phyloP scores from a whole-genome alignment of 2,888 invertebrate genomes.

The Acanthopleura granulata region DNA sequence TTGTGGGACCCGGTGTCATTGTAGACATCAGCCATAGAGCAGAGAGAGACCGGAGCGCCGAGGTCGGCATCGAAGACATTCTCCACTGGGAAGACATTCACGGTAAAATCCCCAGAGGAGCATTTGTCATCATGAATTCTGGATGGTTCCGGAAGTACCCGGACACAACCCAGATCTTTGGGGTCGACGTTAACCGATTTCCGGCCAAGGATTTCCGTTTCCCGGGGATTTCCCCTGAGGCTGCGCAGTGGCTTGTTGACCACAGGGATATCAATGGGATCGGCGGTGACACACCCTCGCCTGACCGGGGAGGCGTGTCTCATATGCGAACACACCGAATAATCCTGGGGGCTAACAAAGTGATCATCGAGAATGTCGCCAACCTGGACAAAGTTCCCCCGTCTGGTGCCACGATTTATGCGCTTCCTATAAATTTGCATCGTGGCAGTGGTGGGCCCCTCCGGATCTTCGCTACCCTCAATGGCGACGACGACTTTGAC shows the following conservation, averaged over 20 bases:
- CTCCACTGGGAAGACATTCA: background rate
- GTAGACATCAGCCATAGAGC: background rate
- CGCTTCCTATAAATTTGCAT: constrained; percentile 6
- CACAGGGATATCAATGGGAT: background rate
- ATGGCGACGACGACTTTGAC: background rate
- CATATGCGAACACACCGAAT: background rate
- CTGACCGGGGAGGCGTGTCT: background rate
- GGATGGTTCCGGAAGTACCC: constrained; percentile 9
- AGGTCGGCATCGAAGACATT: background rate
- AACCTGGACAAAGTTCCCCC: constrained; percentile 6
- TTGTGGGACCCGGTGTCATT: constrained; percentile 12
- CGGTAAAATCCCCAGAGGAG: background rate
- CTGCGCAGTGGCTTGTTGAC: background rate
- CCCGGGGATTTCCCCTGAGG: background rate
- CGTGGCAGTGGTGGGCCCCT: constrained; percentile 6
- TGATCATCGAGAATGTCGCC: constrained; percentile 11
- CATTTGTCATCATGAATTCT: constrained; percentile 17
- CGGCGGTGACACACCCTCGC: constrained; percentile 8
- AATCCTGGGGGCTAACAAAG: background rate
- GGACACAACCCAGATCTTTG: background rate
- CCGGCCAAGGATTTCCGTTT: background rate
- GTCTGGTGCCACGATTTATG: constrained; percentile 5
- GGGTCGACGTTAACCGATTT: background rate
- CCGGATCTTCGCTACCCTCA: constrained; percentile 9
- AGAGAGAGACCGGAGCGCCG: background rate